Conservation (phyloP, 2,888 invertebrate genomes). For the Agrochola circellaris region DNA sequence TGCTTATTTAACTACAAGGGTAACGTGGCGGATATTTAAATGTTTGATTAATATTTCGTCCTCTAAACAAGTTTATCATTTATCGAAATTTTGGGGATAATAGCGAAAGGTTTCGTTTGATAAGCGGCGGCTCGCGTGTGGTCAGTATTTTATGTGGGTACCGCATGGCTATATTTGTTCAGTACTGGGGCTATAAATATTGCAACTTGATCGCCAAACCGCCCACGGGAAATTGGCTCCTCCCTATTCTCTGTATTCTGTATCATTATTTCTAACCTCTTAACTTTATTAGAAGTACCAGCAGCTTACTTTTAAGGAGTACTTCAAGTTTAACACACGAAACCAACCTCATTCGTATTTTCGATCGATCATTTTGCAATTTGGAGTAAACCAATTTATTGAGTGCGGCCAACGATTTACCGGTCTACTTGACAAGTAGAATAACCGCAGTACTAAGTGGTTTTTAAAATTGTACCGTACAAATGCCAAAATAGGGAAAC, state of each 20-base stretch:
- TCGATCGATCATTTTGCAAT: conserved; percentile 42
- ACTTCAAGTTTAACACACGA: conserved; percentile 30
- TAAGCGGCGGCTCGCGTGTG: conserved; percentile 75
- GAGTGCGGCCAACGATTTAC: conserved; percentile 29
- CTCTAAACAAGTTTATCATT: conserved; percentile 21
- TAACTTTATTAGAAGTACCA: conserved; percentile 57
- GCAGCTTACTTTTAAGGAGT: conserved; percentile 26
- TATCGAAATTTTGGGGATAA: conserved; percentile 32
- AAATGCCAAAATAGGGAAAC: conserved; percentile 6
- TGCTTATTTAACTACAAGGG: conserved; percentile 30
- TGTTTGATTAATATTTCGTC: conserved; percentile 29
- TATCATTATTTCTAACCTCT: conserved; percentile 67
- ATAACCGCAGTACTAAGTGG: conserved; percentile 7
- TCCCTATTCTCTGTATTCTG: conserved; percentile 60
- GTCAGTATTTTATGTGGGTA: conserved; percentile 66
- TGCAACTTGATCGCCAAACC: conserved; percentile 75
- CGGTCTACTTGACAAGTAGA: conserved; percentile 50
- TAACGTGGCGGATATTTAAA: conserved; percentile 45
- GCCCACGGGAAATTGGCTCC: conserved; percentile 78
- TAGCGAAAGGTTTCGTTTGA: conserved; percentile 68
- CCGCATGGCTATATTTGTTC: conserved; percentile 66
- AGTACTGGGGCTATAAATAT: conserved; percentile 75
- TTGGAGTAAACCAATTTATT: conserved; percentile 35
- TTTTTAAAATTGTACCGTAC: conserved; percentile 9
- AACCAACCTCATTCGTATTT: conserved; percentile 33